Evolutionary conservation across 1,140 invertebrate species (phyloP), one percentile per base, ranked within the genome.

Genomic region (Platorchestia sp.): DNA sequence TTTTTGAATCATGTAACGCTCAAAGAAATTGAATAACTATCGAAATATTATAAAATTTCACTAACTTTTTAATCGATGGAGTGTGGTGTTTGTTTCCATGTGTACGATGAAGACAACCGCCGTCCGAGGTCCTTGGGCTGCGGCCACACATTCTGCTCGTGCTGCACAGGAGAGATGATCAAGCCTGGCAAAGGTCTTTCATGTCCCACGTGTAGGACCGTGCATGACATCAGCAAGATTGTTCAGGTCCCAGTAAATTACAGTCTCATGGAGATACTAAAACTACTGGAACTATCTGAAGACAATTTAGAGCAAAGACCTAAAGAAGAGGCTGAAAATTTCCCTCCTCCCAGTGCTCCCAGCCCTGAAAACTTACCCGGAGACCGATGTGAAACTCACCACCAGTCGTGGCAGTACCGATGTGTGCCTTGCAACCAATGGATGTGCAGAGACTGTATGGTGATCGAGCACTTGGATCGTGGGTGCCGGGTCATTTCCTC

Each of bases 361-460:
- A 90, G 95, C 44, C 59, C 59, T 41, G 89, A 87, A 47, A 87
- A 87, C 44, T 47, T 95, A n/a, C 95, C 95, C 36, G 95, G 89
- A 0, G 95, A 95, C 86, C 44, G 95, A 86, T 95, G 95, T 89
- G 95, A 87, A 43, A 47, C 47, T 41, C 95, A 95, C 43, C 86
- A 91, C 36, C 86, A 95, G 51, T 53, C 89, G 14, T 95, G 95
- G 95, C 95, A 95, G 45, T 95, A 95, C 86, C 86, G 95, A 95
- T 95, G 95, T 90, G 95, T 95, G 27, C 95, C 95, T 36, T 95
- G 95, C 86, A 91, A 95, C 89, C 86, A 89, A 43, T 95, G 95
- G 95, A 95, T 95, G 95, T 95, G 95, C 44, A 90, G 86, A 41
- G 89, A 91, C 86, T 95, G 95, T 51, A 41, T 95, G 51, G 95